Evolutionary conservation across 2,888 invertebrate species (phyloP).

Genomic region (Acrocyrtus sp.): DNA sequence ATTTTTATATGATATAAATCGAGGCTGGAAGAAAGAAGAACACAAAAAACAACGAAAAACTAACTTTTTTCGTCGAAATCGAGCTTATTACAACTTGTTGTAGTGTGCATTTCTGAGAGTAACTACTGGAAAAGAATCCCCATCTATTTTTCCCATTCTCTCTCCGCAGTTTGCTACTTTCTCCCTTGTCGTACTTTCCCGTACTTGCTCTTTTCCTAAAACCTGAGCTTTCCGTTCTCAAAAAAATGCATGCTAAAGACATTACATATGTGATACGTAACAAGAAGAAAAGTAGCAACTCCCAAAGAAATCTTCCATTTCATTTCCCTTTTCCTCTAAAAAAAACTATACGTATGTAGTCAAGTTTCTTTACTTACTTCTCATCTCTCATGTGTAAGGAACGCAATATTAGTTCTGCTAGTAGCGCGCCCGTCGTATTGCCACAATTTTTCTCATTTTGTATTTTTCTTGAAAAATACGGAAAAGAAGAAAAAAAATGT

Average conservation of each 20-base stretch:
- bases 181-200: slow-evolving; percentile 17
- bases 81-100: slow-evolving; percentile 40
- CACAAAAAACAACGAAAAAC: too few species aligned
- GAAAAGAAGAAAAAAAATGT: slow-evolving; percentile 5
- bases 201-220: slow-evolving; percentile 7
- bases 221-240: too few species aligned
- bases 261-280: background rate
- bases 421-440: too few species aligned
- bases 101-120: slow-evolving; percentile 39
- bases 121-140: slow-evolving; percentile 40
- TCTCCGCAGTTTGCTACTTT: background rate
- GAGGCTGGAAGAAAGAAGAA: slow-evolving; percentile 9
- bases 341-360: background rate
- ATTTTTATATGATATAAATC: slow-evolving; percentile 42
- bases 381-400: slow-evolving; percentile 16
- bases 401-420: too few species aligned
- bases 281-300: slow-evolving; percentile 24
- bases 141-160: slow-evolving; percentile 22
- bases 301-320: slow-evolving; percentile 44
- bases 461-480: background rate
- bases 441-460: slow-evolving; percentile 34
- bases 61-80: slow-evolving; percentile 31
- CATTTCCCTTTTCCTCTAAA: slow-evolving; percentile 27
- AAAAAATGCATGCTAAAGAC: slow-evolving; percentile 30
- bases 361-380: slow-evolving; percentile 15